Evolutionary conservation across 2,888 invertebrate species (phyloP), one percentile per base, ranked within the genome.

Genomic region (Selenia dentaria): DNA sequence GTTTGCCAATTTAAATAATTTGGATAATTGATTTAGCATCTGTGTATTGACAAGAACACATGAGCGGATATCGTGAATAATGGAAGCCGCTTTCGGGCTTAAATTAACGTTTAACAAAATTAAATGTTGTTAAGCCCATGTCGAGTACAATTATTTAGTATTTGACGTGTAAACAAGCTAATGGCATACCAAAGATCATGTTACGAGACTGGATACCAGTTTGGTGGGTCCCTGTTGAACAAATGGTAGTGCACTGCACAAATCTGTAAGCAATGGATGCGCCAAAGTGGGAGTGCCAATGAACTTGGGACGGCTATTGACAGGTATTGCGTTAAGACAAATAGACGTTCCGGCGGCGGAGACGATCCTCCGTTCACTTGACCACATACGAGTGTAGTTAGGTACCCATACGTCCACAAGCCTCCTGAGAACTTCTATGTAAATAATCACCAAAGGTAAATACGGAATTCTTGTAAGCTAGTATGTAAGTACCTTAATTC

Each of bases 251-350:
- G 76, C 76, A 74, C 68, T 83, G 87, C 85, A 85, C 82, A 86
- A 83, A 85, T 83, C 79, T 79, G n/a, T n/a, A 83, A 74, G 82
- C 83, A 75, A 82, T 80, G 75, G 79, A 81, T 83, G 83, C 85
- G 86, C 87, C 79, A 88, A 88, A 86, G 84, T 82, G 71, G 76
- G 77, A 81, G 81, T 85, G 89, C 84, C 88, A 89, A 84, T 88
- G 89, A 88, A 89, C 88, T 87, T 86, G 75, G 76, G 81, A 79
- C 83, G 83, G 81, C 79, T 86, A 86, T 89, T 86, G 88, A 89
- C 88, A 85, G 84, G 83, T 86, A 89, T 89, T 87, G 88, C 88
- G 88, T 86, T 87, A 88, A 89, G 79, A 88, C 88, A 88, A 88
- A 89, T 81, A 89, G 74, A 82, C 77, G 84, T 79, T 76, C 79